Evolutionary conservation across 64 coral and sea anemone genomes (phyloP).

Genomic region (Platygyra sinensis): DNA sequence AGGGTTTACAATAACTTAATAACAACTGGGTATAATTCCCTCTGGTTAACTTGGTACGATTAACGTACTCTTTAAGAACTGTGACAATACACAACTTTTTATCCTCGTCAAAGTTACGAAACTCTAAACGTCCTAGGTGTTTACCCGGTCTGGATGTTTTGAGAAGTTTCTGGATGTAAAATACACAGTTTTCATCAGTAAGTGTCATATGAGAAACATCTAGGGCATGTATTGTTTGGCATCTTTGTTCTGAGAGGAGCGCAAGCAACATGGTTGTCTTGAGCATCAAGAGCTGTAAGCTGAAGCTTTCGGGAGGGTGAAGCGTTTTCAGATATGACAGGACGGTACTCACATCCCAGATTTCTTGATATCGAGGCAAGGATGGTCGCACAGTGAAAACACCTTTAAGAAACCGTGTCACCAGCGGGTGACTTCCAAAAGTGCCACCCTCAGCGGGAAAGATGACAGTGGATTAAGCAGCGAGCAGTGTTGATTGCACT

Average conservation of each 20-base stretch:
- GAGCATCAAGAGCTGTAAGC: not conserved
- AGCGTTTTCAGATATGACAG: not conserved
- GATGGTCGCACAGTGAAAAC: no score
- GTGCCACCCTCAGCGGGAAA: no score
- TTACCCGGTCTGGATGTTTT: slow-evolving; percentile 69
- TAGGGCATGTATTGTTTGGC: slow-evolving; percentile 61
- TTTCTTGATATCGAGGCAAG: no score
- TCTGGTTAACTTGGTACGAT: not conserved
- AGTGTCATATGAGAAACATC: slow-evolving; percentile 32
- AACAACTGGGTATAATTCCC: not conserved
- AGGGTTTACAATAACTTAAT: slow-evolving; percentile 12
- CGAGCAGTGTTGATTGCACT: no score
- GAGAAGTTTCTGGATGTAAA: slow-evolving; percentile 31
- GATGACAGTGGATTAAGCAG: no score
- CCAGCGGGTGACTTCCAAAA: no score
- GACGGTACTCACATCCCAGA: slow-evolving; percentile 3
- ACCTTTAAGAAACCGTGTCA: no score
- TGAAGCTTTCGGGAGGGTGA: not conserved
- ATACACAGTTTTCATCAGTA: slow-evolving; percentile 28
- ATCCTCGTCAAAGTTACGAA: slow-evolving; percentile 18
- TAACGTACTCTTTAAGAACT: not conserved
- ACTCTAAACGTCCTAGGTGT: slow-evolving; percentile 40
- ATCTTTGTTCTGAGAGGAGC: slow-evolving; percentile 43
- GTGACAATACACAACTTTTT: slow-evolving; percentile 38
- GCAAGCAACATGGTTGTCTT: slow-evolving; percentile 26